A percentile compares a stretch with the other conserved stretches of the same genome.
These are phyloP conservation scores for Troides oblongomaculatus DNA, from an alignment of 2,888 invertebrate genomes.

Conservation along the genomic window DNA sequence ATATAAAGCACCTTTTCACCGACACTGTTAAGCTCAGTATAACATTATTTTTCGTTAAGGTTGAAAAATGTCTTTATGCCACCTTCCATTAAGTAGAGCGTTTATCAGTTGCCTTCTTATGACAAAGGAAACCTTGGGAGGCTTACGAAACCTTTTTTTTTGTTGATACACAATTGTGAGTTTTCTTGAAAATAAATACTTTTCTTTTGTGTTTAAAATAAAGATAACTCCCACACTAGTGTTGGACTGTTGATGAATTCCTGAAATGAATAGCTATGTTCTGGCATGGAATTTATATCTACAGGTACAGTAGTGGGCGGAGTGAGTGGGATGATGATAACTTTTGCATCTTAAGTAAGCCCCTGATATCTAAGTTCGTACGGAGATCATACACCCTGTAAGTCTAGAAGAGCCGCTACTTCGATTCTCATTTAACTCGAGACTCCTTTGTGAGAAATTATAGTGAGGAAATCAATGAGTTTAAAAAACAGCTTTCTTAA, in stretches of 20 bases:
- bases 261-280: background rate
- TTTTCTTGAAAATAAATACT: conserved; percentile 9
- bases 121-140: conserved; percentile 28
- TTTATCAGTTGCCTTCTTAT: conserved; percentile 31
- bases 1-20: conserved; percentile 31
- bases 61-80: conserved; percentile 31
- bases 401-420: too few relatives aligned
- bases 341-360: too few relatives aligned
- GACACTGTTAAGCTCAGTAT: conserved; percentile 29
- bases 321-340: too few relatives aligned
- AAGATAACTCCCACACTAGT: background rate
- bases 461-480: too few relatives aligned
- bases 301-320: too few relatives aligned
- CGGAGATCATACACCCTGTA: too few relatives aligned
- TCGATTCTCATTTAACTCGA: too few relatives aligned
- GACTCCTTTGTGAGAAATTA: too few relatives aligned
- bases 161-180: conserved; percentile 20
- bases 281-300: too few relatives aligned
- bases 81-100: conserved; percentile 31
- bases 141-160: conserved; percentile 27
- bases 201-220: background rate
- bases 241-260: background rate
- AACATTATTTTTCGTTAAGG: conserved; percentile 31
- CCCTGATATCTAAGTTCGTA: too few relatives aligned
- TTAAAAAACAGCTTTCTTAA: too few relatives aligned